phyloP scores from a whole-genome alignment of 2,113 vertebrate genomes.

The Alligator sinensis region DNA sequence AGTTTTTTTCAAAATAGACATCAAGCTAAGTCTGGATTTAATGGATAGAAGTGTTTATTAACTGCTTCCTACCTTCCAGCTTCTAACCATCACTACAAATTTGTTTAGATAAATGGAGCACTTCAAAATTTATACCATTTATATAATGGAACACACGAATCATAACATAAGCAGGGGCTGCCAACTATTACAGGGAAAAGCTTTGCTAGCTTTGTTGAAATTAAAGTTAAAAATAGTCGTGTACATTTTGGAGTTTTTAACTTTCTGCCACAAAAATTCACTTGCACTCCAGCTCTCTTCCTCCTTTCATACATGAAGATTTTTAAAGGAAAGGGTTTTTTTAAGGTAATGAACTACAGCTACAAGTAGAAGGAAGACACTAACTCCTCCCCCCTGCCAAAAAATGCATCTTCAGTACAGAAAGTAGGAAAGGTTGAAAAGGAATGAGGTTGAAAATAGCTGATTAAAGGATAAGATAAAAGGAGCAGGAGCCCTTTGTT shows the following conservation, averaged over 20 bases:
- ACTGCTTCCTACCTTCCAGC: constrained; percentile 17
- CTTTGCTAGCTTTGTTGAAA: constrained; percentile 10
- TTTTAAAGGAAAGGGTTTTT: background rate
- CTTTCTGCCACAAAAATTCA: background rate
- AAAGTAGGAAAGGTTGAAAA: too few species aligned
- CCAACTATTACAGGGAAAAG: background rate
- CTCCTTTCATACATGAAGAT: background rate
- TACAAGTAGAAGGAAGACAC: too few species aligned
- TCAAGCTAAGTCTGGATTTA: background rate
- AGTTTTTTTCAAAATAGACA: constrained; percentile 10
- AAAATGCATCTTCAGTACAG: too few species aligned
- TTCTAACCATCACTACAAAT: constrained; percentile 16
- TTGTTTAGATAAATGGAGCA: constrained; percentile 19
- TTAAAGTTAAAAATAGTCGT: constrained; percentile 3
- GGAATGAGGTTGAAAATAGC: too few species aligned
- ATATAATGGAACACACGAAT: background rate
- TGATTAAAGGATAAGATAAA: too few species aligned
- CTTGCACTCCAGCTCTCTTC: background rate
- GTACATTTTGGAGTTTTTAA: constrained; percentile 8
- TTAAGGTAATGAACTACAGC: background rate
- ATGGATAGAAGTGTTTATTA: constrained; percentile 4
- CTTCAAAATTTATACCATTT: constrained; percentile 20
- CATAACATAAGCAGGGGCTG: background rate
- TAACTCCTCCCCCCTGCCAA: too few species aligned
- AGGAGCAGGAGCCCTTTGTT: too few species aligned